phyloP scores from a whole-genome alignment of 2,113 vertebrate genomes.

The Menidia beryllina region DNA sequence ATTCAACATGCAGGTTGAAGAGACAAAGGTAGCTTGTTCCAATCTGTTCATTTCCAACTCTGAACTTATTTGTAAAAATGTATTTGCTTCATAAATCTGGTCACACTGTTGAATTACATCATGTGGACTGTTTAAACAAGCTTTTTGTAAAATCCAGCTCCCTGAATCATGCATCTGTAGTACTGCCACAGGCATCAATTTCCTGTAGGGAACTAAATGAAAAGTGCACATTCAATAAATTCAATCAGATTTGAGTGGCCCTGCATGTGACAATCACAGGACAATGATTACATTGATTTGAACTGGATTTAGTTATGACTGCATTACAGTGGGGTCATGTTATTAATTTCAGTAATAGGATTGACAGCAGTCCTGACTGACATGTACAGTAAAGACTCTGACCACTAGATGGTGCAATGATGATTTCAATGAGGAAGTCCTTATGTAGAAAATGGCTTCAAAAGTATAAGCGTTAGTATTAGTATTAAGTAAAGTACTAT shows the following conservation, averaged over 20 bases:
- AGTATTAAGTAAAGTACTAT: constrained; percentile 36
- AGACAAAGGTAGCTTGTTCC: not conserved
- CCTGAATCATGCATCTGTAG: constrained; percentile 37
- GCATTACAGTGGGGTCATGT: constrained; percentile 9
- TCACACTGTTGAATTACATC: constrained; percentile 27
- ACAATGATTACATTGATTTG: constrained; percentile 44
- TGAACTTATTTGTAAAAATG: constrained; percentile 28
- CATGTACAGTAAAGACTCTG: constrained; percentile 12
- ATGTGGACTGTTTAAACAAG: constrained; percentile 41
- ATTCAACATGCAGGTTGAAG: constrained; percentile 4
- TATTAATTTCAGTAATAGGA: constrained; percentile 26
- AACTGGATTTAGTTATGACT: constrained; percentile 54
- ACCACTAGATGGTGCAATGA: constrained; percentile 69
- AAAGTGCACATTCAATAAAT: constrained; percentile 53
- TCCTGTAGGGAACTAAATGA: constrained; percentile 37
- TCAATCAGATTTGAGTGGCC: constrained; percentile 41
- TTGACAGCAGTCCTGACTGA: not conserved
- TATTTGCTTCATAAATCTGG: constrained; percentile 20
- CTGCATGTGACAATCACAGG: constrained; percentile 5
- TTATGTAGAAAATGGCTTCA: constrained; percentile 39
- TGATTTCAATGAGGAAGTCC: constrained; percentile 15
- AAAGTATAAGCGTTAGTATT: too few species aligned
- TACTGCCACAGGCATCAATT: constrained; percentile 34
- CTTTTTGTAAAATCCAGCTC: constrained; percentile 45
- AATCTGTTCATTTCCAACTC: not conserved